Conservation (phyloP, 2,797 vertebrate species). For the Pteronotus mesoamericanus region DNA sequence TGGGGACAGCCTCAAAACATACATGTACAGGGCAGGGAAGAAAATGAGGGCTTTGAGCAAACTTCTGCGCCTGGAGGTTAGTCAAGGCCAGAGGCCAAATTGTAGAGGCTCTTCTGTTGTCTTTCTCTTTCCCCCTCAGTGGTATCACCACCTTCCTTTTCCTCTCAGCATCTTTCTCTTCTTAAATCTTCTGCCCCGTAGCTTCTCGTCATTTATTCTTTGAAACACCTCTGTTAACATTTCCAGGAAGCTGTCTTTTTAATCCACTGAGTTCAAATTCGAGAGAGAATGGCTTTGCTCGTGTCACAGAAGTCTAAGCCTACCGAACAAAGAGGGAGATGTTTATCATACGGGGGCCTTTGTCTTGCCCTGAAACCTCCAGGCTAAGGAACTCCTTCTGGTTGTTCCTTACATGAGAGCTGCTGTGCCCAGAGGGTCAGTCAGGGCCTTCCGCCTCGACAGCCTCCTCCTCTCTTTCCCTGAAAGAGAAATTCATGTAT, state of each 20-base stretch:
- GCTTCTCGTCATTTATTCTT: not conserved
- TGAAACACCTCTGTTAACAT: not conserved
- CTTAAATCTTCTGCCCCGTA: not conserved
- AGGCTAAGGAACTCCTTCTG: not conserved
- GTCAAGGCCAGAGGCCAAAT: not conserved
- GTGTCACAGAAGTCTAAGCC: not conserved
- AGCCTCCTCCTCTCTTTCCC: not conserved
- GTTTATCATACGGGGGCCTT: not conserved
- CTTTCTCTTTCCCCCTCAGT: not conserved
- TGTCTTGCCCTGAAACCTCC: not conserved
- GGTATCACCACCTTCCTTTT: not conserved
- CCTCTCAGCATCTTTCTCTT: not conserved
- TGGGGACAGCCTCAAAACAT: not conserved
- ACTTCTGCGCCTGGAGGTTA: not conserved
- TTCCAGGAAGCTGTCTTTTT: not conserved
- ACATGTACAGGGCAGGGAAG: not conserved
- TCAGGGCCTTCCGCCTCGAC: not conserved
- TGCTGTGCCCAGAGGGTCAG: not conserved
- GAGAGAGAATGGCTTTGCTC: not conserved
- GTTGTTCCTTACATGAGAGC: not conserved
- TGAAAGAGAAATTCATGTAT: not conserved
- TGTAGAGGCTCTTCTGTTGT: not conserved
- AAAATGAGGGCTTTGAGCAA: not conserved
- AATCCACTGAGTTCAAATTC: not conserved
- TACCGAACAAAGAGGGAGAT: not conserved